Evolutionary conservation across 2,113 vertebrate species (phyloP).

Genomic region (Tympanuchus pallidicinctus): DNA sequence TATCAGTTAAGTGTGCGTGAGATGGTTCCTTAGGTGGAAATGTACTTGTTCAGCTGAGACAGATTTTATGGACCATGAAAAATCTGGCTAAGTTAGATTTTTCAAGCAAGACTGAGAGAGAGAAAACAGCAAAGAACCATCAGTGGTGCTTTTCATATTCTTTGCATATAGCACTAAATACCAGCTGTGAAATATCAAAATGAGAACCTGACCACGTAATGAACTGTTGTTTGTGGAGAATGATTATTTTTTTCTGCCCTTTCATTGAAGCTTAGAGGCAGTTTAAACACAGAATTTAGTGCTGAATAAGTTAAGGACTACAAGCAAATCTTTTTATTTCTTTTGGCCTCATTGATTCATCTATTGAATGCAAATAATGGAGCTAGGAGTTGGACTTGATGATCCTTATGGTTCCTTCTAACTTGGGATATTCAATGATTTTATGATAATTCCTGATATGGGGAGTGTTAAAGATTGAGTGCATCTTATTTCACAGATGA

Average conservation of each 20-base stretch:
- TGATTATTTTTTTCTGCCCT: not conserved
- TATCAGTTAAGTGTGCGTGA: constrained; percentile 21
- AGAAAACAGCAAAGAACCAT: not conserved
- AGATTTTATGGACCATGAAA: constrained; percentile 52
- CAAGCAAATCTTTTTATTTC: not conserved
- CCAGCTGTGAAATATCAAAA: not conserved
- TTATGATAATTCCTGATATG: not conserved
- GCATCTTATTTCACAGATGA: not conserved
- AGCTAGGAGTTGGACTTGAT: too few relatives aligned
- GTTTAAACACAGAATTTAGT: not conserved
- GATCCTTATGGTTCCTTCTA: too few relatives aligned
- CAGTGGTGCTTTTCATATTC: not conserved
- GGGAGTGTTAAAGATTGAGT: not conserved
- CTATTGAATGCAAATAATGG: fast-evolving
- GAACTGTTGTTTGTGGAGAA: not conserved
- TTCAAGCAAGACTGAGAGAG: not conserved
- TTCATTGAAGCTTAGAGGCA: not conserved
- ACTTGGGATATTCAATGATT: too few relatives aligned
- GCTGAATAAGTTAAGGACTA: not conserved
- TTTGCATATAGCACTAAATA: not conserved
- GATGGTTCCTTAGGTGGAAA: constrained; percentile 44
- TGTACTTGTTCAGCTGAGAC: constrained; percentile 45
- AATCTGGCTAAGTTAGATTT: constrained; percentile 5
- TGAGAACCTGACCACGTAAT: not conserved
- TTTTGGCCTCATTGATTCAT: not conserved